Conservation (phyloP, 2,113 vertebrate species). For the Fregata magnificens region DNA sequence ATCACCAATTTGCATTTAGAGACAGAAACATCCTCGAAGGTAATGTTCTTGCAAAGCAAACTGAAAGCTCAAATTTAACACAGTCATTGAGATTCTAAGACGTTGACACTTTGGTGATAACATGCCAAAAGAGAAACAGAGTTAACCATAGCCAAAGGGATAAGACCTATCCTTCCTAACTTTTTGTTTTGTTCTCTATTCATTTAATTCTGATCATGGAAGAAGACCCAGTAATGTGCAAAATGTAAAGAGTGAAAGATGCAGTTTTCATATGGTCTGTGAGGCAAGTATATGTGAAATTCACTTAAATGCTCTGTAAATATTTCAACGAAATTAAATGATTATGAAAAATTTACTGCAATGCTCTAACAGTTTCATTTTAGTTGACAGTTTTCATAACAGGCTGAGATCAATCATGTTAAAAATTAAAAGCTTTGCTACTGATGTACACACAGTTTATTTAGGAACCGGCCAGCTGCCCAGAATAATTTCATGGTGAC, state of each 20-base stretch:
- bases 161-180: not conserved
- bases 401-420: not conserved
- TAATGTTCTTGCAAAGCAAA: not conserved
- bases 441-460: not conserved
- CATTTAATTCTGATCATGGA: not conserved
- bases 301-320: not conserved
- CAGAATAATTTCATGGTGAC: not conserved
- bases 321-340: not conserved
- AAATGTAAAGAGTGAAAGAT: not conserved
- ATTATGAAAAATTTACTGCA: not conserved
- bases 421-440: conserved; percentile 29
- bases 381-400: not conserved
- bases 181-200: not conserved
- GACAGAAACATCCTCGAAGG: not conserved
- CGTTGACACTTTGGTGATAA: not conserved
- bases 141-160: not conserved
- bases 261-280: not conserved
- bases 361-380: not conserved
- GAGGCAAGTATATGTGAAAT: not conserved
- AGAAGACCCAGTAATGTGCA: not conserved
- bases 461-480: conserved; percentile 8
- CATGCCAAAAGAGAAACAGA: not conserved
- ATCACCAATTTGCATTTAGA: not conserved
- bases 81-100: not conserved
- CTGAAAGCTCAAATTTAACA: not conserved